Base-by-base conservation (phyloP, 2,113 vertebrate genomes). In the Chionodraco myersi region DNA sequence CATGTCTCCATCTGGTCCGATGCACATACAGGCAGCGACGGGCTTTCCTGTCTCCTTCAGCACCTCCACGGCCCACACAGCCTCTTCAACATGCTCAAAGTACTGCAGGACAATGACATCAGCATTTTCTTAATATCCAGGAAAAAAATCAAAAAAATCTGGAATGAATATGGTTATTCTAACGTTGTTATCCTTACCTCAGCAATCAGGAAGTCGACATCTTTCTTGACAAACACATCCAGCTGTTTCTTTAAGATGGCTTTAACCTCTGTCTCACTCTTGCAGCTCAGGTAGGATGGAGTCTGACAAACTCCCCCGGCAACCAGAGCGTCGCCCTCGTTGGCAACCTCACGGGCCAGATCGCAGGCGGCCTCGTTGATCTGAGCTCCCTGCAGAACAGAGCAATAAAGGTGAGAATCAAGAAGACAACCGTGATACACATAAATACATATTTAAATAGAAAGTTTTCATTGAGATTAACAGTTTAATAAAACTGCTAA, bases 41-140 rank as follows among this genome's bases (percentile, higher is more conserved):
- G 98, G 97, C 58, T 98, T 98, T 34, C 97, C 97, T 5, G 96
- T 96, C 53, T 91, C 86, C 89, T 97, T 98, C 91, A 99, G 92
- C 66, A 94, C 92, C 89, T 99, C 96, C 6, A 99, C 97, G 41
- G 98, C 98, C 98, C 98, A 99, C 72, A 96, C 95, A 0, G 98
- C 98, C 88, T 99, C 98, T 92, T 99, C 97, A 79, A 99, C 96
- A 21, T 99, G 98, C 90, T 99, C 98, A 91, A 98, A 99, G 91
- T 99, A 99, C 98, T 99, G 92, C 81, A 92, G 36, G 74, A 74
- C n/a, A 83, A 14, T 82, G 12, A 63, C 52, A 61, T 16, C 36
- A 49, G 0, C 48, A 53, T 18, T 53, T 53, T 61, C 60, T 5
- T 18, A 12, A 23, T 18, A 56, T 26, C 14, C 34, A 58, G 7